Evolutionary conservation across 2,797 vertebrate genomes (phyloP).

Genomic region (Catostomus latipinnis): DNA sequence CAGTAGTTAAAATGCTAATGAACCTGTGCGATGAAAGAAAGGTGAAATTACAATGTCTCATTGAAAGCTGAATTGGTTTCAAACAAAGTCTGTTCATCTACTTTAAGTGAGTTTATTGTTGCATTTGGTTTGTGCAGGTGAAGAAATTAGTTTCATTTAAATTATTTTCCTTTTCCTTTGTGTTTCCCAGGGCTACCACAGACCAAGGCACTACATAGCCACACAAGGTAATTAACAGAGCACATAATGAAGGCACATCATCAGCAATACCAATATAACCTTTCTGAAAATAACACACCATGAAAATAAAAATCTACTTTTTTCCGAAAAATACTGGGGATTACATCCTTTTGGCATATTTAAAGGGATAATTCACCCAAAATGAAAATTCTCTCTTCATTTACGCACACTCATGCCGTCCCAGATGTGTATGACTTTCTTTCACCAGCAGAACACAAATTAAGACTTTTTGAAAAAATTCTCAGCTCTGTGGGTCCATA

Average conservation of each 20-base stretch:
- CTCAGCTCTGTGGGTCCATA: no score
- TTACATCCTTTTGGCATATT: background rate
- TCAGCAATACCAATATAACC: background rate
- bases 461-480: no score
- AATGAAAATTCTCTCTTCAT: no score
- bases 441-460: no score
- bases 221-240: slow-evolving; percentile 89
- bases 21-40: slow-evolving; percentile 11
- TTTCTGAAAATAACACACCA: background rate
- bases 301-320: no score
- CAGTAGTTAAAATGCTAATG: slow-evolving; percentile 55
- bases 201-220: slow-evolving; percentile 95
- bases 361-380: background rate
- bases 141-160: slow-evolving; percentile 8
- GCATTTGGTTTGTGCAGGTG: slow-evolving; percentile 13
- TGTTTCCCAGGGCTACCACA: slow-evolving; percentile 88
- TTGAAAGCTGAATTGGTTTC: slow-evolving; percentile 14
- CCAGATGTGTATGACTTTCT: no score
- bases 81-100: slow-evolving; percentile 4
- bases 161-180: slow-evolving; percentile 21
- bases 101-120: slow-evolving; percentile 22
- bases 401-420: no score
- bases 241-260: background rate
- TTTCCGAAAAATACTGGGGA: no score
- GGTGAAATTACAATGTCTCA: slow-evolving; percentile 17